These are phyloP conservation scores for Sula dactylatra DNA, from an alignment of 2,113 vertebrate genomes.

Conservation along the genomic window DNA sequence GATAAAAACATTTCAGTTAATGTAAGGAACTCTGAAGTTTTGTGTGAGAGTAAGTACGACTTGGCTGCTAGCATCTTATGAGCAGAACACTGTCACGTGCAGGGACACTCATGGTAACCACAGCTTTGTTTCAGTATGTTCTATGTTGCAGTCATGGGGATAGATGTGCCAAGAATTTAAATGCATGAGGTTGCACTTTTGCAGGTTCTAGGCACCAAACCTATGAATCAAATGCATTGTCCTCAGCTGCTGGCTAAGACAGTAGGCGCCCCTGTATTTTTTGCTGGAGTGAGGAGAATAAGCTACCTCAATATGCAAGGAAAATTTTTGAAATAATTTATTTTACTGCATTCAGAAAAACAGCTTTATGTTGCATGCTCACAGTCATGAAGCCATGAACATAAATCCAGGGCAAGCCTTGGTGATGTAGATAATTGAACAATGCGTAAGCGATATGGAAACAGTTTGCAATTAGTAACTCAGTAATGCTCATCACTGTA, in stretches of 20 bases:
- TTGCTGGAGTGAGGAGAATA: neutral
- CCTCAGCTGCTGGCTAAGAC: neutral
- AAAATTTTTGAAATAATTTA: neutral
- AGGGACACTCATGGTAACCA: neutral
- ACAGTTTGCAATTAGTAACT: neutral
- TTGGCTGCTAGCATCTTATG: neutral
- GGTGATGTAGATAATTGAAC: neutral
- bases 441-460: neutral
- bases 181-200: neutral
- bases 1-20: neutral
- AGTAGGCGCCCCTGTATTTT: neutral
- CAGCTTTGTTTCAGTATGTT: neutral
- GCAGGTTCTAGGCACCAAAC: neutral
- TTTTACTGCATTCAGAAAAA: neutral
- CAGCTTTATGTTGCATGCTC: neutral
- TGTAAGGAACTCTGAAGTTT: neutral
- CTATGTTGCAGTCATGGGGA: neutral
- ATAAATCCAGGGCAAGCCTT: neutral
- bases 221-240: neutral
- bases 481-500: neutral
- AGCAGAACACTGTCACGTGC: neutral
- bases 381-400: neutral
- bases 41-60: neutral
- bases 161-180: neutral
- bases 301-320: neutral